phyloP scores from a whole-genome alignment of 2,888 invertebrate species.

The Metalampra italica region DNA sequence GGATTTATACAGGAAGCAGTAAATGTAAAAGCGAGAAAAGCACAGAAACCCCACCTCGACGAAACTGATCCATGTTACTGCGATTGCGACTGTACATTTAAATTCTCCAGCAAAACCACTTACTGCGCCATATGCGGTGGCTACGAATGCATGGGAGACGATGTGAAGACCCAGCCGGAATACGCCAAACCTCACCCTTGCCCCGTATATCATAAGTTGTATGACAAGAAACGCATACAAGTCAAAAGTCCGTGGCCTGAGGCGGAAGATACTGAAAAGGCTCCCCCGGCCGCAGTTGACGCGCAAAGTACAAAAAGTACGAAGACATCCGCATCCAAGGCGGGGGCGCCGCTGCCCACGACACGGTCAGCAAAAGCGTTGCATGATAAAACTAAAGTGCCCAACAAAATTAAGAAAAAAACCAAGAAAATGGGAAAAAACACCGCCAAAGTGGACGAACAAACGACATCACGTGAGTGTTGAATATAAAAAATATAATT shows the following conservation, averaged over 20 bases:
- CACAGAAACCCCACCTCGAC: slow-evolving; percentile 1
- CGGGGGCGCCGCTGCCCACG: slow-evolving; percentile 4
- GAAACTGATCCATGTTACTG: slow-evolving; percentile 56
- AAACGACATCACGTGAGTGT: not conserved
- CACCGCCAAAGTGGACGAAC: slow-evolving; percentile 37
- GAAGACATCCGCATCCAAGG: slow-evolving; percentile 27
- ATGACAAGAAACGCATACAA: slow-evolving; percentile 52
- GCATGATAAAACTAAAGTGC: slow-evolving; percentile 18
- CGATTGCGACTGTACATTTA: slow-evolving; percentile 63
- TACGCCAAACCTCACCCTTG: slow-evolving; percentile 61
- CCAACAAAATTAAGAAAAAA: slow-evolving; percentile 24
- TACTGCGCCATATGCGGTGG: slow-evolving; percentile 68
- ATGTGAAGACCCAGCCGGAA: slow-evolving; percentile 50
- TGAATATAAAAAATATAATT: not conserved
- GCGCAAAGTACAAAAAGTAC: slow-evolving; percentile 29
- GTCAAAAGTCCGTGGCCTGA: slow-evolving; percentile 50
- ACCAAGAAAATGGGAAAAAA: slow-evolving; percentile 46
- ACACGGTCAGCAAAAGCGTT: slow-evolving; percentile 10
- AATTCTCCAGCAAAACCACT: slow-evolving; percentile 57
- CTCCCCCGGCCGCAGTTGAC: not conserved
- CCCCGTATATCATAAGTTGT: slow-evolving; percentile 65
- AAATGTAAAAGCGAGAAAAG: not conserved
- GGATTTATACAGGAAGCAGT: slow-evolving; percentile 51
- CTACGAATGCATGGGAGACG: slow-evolving; percentile 61
- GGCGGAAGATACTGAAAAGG: slow-evolving; percentile 34